Percentiles rank a stretch among this genome's conserved stretches.
Evolutionary conservation across 2,888 invertebrate genomes (phyloP).

Genomic region (Anodontia alba): DNA sequence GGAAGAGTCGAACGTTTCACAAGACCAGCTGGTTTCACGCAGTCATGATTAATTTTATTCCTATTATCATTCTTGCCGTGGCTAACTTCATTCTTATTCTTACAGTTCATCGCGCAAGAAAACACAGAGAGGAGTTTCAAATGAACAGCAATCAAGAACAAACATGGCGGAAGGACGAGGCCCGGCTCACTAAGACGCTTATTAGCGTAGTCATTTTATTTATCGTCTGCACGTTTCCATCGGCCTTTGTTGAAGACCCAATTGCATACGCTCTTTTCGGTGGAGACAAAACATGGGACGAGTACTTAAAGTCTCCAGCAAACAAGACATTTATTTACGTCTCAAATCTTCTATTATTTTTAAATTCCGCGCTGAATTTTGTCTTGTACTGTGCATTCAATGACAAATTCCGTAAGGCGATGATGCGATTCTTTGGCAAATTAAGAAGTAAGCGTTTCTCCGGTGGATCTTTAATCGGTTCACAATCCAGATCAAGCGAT

Average conservation of each 20-base stretch:
- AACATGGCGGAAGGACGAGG: constrained; percentile 72
- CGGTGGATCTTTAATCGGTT: neutral
- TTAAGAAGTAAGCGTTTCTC: neutral
- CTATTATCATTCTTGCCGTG: constrained; percentile 69
- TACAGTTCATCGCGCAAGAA: constrained; percentile 69
- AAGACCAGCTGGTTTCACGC: constrained; percentile 73
- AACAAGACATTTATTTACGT: constrained; percentile 60
- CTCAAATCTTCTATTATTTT: constrained; percentile 76
- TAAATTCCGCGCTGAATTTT: constrained; percentile 80
- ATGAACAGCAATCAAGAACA: constrained; percentile 65
- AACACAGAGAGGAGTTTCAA: constrained; percentile 57
- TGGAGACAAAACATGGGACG: constrained; percentile 26
- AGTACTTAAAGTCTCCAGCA: constrained; percentile 62
- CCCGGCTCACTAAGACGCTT: constrained; percentile 78
- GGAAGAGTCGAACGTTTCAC: constrained; percentile 53
- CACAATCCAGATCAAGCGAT: neutral
- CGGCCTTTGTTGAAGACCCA: constrained; percentile 76
- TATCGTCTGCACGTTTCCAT: constrained; percentile 76
- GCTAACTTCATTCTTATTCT: constrained; percentile 72
- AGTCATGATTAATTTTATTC: constrained; percentile 73
- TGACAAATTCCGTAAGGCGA: constrained; percentile 67
- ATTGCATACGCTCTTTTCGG: constrained; percentile 72
- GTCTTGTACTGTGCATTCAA: constrained; percentile 82
- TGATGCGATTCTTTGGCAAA: constrained; percentile 22
- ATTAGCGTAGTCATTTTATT: constrained; percentile 78